Conservation (phyloP, 1,140 invertebrate genomes). For the Danaus plexippus region DNA sequence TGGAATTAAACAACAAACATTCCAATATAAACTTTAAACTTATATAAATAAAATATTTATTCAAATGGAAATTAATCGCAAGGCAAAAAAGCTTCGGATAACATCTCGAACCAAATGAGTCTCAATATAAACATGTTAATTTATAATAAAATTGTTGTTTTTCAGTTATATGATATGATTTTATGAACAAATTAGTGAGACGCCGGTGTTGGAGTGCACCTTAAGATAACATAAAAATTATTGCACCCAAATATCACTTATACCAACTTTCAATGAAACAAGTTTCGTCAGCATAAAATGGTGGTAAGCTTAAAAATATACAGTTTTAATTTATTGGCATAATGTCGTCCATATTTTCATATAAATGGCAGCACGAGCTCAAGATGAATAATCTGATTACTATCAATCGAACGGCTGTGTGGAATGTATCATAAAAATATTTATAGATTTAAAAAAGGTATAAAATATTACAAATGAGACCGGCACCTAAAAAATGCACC, state of each 20-base stretch:
- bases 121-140: constrained; percentile 68
- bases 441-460: constrained; percentile 48
- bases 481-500: constrained; percentile 36
- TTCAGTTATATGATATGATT: constrained; percentile 37
- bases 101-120: constrained; percentile 58
- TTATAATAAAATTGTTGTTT: constrained; percentile 60
- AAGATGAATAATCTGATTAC: constrained; percentile 40
- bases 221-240: too few species aligned
- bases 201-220: too few species aligned
- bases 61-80: constrained; percentile 12
- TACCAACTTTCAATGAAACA: too few species aligned
- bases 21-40: constrained; percentile 25
- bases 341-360: constrained; percentile 12
- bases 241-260: too few species aligned
- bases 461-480: constrained; percentile 48
- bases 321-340: constrained; percentile 9
- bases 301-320: too few species aligned
- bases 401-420: constrained; percentile 34
- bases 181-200: constrained; percentile 44
- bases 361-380: constrained; percentile 15
- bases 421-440: constrained; percentile 53
- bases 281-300: too few species aligned
- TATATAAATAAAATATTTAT: constrained; percentile 19
- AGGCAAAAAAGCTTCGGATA: constrained; percentile 44
- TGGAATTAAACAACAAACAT: constrained; percentile 19